Percentiles rank a stretch among this genome's conserved stretches.
Conservation (phyloP, 2,113 vertebrate genomes). For the Pitta sordida region DNA sequence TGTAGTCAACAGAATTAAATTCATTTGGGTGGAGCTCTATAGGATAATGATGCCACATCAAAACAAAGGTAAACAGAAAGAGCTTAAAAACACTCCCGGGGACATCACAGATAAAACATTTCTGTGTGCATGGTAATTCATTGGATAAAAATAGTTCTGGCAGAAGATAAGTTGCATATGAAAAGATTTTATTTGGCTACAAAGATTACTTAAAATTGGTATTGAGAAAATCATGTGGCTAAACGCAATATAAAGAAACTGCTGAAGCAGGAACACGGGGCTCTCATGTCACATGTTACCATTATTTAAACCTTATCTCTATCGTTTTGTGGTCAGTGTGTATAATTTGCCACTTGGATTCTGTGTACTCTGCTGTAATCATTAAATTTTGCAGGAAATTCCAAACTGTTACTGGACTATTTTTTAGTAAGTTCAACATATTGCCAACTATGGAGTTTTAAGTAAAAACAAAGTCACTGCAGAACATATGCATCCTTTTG, state of each 20-base stretch:
- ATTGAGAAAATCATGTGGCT: slow-evolving; percentile 61
- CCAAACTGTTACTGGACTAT: slow-evolving; percentile 23
- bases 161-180: slow-evolving; percentile 49
- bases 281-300: background rate
- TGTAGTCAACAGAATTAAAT: background rate
- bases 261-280: slow-evolving; percentile 23
- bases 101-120: background rate
- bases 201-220: slow-evolving; percentile 62
- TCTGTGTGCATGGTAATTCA: background rate
- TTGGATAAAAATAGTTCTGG: slow-evolving; percentile 59
- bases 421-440: slow-evolving; percentile 6
- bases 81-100: background rate
- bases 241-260: slow-evolving; percentile 41
- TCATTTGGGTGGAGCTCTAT: background rate
- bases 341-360: slow-evolving; percentile 67
- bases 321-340: slow-evolving; percentile 30
- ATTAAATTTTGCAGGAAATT: slow-evolving; percentile 58
- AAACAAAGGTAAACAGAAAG: background rate
- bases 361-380: slow-evolving; percentile 25
- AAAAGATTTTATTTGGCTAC: slow-evolving; percentile 47
- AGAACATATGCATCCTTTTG: background rate
- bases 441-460: slow-evolving; percentile 7
- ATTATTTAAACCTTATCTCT: slow-evolving; percentile 52
- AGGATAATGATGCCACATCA: background rate
- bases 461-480: background rate